A percentile compares a stretch with the other conserved stretches of the same genome.
These are phyloP conservation scores for Gobio gobio DNA, from an alignment of 2,113 vertebrate species.

Conservation along the genomic window DNA sequence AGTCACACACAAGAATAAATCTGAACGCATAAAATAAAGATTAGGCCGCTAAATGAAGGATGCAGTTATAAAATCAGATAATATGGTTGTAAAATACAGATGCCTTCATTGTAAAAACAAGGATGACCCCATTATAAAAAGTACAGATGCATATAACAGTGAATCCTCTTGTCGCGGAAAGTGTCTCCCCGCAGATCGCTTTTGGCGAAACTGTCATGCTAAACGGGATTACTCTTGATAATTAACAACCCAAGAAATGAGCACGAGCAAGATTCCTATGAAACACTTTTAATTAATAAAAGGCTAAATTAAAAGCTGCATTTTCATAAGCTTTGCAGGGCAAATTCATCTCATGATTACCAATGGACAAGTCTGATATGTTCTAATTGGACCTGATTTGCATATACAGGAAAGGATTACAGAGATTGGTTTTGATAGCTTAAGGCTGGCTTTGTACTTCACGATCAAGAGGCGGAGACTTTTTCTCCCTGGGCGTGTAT, in stretches of 20 bases:
- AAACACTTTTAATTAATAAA: slow-evolving; percentile 54
- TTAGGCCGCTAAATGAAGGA: neutral
- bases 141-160: neutral
- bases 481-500: neutral
- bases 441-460: slow-evolving; percentile 43
- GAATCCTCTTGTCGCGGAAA: neutral
- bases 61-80: neutral
- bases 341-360: slow-evolving; percentile 56
- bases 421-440: slow-evolving; percentile 44
- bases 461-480: neutral
- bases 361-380: slow-evolving; percentile 56
- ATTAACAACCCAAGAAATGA: slow-evolving; percentile 52
- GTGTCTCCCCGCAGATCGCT: slow-evolving; percentile 1
- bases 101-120: neutral
- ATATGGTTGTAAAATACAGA: slow-evolving; percentile 22
- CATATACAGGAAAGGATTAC: slow-evolving; percentile 38
- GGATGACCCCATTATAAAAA: slow-evolving; percentile 4
- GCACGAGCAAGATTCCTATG: slow-evolving; percentile 35
- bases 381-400: slow-evolving; percentile 51
- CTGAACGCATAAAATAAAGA: neutral
- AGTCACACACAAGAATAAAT: neutral
- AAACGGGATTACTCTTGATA: slow-evolving; percentile 49
- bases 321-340: slow-evolving; percentile 50
- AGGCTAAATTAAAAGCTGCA: slow-evolving; percentile 44
- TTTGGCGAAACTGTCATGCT: slow-evolving; percentile 42